Base-by-base conservation (phyloP, 2,888 invertebrate genomes). In the Linhomoeus sp. region DNA sequence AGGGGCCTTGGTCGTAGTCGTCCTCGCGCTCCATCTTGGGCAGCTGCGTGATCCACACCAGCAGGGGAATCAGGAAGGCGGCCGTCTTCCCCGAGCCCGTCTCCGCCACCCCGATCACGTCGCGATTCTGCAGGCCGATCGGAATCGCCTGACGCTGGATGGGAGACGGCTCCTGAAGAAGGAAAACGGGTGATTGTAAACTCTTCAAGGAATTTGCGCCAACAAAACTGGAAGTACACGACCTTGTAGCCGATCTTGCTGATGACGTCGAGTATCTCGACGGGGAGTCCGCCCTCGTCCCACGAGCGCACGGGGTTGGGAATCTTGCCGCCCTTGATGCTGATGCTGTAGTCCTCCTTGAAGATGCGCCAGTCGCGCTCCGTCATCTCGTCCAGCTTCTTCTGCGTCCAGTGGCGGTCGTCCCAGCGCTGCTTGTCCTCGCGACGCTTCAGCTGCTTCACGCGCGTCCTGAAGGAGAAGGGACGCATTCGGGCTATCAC, bases 321-420 rank as follows among this genome's bases (percentile, higher is more conserved):
- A 57, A 99, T 88, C 63, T 75, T 80, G 1, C 97, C 97, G 45
- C 63, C 90, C 69, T 99, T 97, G 51, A 94, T 84, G 2, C 88
- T 83, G 46, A 99, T 92, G 64, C 88, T 97, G 67, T 90, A 99
- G 70, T 99, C 97, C 69, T 99, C 97, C 29, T 29, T 29, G 67
- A 99, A 99, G 60, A 99, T 99, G 67, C 97, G 77, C 97, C 97
- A 99, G 72, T 99, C 97, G 58, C 97, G 75, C 66, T 99, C 94
- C 0, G 84, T 86, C 97, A 99, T 99, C 68, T 94, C 90, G 45
- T 79, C 77, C 1, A 80, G 70, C 14, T 78, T 78, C 66, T 97
- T 97, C 61, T 94, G 90, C 3, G 84, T 81, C 97, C 97, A 99
- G 67, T 99, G 97, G 5, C 97, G 76, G 66, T 99, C 94, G 67